Evolutionary conservation across 2,888 invertebrate genomes (phyloP).

Genomic region (Rhagonycha lutea): DNA sequence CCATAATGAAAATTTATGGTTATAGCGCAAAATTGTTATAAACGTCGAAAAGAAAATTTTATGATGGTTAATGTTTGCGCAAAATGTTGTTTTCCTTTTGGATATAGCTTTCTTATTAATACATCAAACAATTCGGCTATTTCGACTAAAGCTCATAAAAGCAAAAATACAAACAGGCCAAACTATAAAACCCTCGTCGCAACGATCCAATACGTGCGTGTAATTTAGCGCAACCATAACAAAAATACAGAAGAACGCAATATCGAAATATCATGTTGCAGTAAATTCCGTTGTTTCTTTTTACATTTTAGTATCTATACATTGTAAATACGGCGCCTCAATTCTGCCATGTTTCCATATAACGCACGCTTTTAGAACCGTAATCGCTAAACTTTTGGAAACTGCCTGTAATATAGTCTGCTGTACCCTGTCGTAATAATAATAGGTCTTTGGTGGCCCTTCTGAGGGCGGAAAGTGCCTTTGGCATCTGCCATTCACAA

Average conservation of each 20-base stretch:
- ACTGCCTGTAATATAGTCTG: neutral
- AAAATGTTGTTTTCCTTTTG: neutral
- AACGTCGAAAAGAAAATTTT: neutral
- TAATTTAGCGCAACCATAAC: slow-evolving; percentile 33
- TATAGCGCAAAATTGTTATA: neutral
- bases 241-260: slow-evolving; percentile 37
- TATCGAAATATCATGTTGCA: slow-evolving; percentile 38
- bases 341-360: slow-evolving; percentile 10
- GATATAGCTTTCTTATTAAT: neutral
- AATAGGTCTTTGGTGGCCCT: slow-evolving; percentile 23
- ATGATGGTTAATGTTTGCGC: neutral
- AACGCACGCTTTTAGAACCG: neutral
- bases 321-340: slow-evolving; percentile 28
- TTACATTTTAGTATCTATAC: slow-evolving; percentile 36
- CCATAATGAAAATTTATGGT: neutral
- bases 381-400: neutral
- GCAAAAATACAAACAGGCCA: slow-evolving; percentile 16
- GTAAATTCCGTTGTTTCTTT: slow-evolving; percentile 37
- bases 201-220: slow-evolving; percentile 26
- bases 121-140: slow-evolving; percentile 8
- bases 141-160: slow-evolving; percentile 7
- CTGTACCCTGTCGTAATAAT: slow-evolving; percentile 24
- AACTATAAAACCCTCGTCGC: slow-evolving; percentile 13
- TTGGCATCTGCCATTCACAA: slow-evolving; percentile 29
- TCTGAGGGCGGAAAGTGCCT: slow-evolving; percentile 19